Evolutionary conservation across 2,113 vertebrate genomes (phyloP).

Genomic region (Elanoides forficatus): DNA sequence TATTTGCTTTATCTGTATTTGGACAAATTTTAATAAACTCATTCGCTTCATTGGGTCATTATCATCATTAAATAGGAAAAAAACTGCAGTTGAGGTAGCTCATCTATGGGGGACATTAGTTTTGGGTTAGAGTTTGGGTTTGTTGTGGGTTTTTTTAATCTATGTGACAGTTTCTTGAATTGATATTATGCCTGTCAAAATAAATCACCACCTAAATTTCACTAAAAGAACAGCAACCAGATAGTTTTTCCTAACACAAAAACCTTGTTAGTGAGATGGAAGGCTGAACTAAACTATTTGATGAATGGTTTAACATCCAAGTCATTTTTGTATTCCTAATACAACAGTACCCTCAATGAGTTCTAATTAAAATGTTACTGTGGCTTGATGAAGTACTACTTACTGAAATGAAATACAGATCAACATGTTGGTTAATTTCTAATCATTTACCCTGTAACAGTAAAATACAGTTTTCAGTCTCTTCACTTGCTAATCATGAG

Average conservation of each 20-base stretch:
- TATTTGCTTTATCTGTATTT: background rate
- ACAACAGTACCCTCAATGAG: background rate
- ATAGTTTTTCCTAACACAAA: background rate
- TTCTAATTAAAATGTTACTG: conserved; percentile 54
- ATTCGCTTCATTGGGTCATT: background rate
- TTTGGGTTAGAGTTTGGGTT: background rate
- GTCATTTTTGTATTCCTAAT: background rate
- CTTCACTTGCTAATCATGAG: conserved; percentile 38
- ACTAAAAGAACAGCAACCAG: background rate
- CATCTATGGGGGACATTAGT: background rate
- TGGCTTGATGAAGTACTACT: conserved; percentile 16
- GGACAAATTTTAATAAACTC: background rate
- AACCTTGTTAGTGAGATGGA: background rate
- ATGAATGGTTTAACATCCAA: background rate
- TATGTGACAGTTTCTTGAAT: background rate
- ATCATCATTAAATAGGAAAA: background rate
- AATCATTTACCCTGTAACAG: conserved; percentile 40
- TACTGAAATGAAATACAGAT: conserved; percentile 35
- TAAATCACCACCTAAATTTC: background rate
- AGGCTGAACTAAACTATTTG: background rate
- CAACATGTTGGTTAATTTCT: conserved; percentile 43
- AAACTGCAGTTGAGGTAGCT: background rate
- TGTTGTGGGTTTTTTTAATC: background rate
- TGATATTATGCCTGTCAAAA: background rate
- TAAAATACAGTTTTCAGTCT: conserved; percentile 34